These are phyloP conservation scores for western clawed frog (Xenopus tropicalis) DNA, from an alignment of 2,113 vertebrate genomes.

Conservation along the genomic window DNA sequence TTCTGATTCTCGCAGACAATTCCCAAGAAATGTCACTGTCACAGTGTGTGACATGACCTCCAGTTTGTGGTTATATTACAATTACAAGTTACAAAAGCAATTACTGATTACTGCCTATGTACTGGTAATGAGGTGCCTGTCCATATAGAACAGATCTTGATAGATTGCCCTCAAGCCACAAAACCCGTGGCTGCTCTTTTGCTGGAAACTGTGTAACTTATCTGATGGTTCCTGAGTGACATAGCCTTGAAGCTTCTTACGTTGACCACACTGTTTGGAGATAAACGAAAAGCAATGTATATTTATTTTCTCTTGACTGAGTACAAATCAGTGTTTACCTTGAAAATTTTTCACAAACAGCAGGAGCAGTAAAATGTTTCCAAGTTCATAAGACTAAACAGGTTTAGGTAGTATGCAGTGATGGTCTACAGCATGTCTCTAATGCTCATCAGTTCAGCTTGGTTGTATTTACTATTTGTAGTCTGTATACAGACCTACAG, in stretches of 20 bases:
- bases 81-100: no score
- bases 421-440: slow-evolving; percentile 3
- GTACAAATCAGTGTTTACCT: no score
- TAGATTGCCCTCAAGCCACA: background rate
- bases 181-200: background rate
- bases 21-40: no score
- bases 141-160: background rate
- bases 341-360: no score
- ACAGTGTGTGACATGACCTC: no score
- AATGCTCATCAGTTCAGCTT: background rate
- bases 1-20: no score
- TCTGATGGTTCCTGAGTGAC: background rate
- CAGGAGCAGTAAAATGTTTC: no score
- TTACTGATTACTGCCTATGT: background rate
- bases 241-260: background rate
- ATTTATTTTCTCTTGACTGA: background rate
- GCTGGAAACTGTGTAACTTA: background rate
- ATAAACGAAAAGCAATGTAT: background rate
- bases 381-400: no score
- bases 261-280: background rate
- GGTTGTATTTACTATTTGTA: background rate
- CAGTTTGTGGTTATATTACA: no score
- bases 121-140: background rate
- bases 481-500: background rate
- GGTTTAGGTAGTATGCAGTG: no score